Evolutionary conservation across 1,140 invertebrate species (phyloP), one percentile per base, ranked within the genome.

Genomic region (Ceratitis capitata): DNA sequence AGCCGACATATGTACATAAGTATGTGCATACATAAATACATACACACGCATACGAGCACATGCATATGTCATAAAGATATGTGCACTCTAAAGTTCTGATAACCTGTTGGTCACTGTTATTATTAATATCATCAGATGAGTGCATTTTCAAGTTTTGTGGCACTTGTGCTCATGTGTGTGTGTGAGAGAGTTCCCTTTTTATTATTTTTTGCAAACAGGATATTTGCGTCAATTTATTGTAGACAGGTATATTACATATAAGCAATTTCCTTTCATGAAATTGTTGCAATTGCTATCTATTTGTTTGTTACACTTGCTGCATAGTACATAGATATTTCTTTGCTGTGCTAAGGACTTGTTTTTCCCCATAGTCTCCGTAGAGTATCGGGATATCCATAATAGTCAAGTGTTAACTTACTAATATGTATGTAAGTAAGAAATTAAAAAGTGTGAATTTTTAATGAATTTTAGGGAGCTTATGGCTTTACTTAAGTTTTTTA

Each of bases 171-270:
- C 6, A 23, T 74, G 14, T 12, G 10, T 0, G 1, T 64, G 6
- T 23, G 7, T 42, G 5, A 23, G 12, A n/a, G 14, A 82, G 39
- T n/a, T 82, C 39, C 74, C 39, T 49, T 45, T n/a, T 82, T 42
- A n/a, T n/a, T n/a, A n/a, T 35, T 35, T 42, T 82, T 29, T 6
- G 3, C 35, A 23, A 83, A 35, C 45, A 83, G 49, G 82, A 53
- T 51, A 83, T 83, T 83, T 12, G 42, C 47, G 45, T 47, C 82
- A 83, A 51, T 83, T 83, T 83, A 49, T 51, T 83, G 26, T 14
- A 83, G 35, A 74, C 16, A 35, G 7, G 58, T 23, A 39, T 14
- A 42, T 29, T 39, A 74, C 64, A 35, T 19, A 74, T 74, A 42
- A 16, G 32, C 64, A 74, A 74, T 74, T 74, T 74, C 64, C 35